Base-by-base conservation (phyloP, 1,140 invertebrate species). In the Heliconius melpomene region DNA sequence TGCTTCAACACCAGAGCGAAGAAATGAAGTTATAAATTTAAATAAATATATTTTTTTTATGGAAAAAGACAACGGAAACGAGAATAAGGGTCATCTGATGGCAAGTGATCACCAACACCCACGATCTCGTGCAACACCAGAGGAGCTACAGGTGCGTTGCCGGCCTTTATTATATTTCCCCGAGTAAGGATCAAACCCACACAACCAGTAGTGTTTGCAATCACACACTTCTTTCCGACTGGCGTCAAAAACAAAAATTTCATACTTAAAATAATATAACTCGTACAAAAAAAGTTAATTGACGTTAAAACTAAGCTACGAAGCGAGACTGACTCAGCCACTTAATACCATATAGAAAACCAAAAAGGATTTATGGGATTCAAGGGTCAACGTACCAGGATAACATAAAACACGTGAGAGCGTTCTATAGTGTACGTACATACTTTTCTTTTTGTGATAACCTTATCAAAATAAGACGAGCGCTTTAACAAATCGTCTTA, bases 401-500 rank as follows among this genome's bases (percentile, higher is more conserved):
- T 73, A 72, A 74, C 79, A 77, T 72, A 72, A 78, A 77, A 77
- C 79, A 80, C 75, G 79, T 80, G 79, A 80, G 79, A 80, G 79
- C 79, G 75, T 71, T 73, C 66, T 73, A 73, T 72, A 38, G 73
- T 54, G 32, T 7, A 66, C 50, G 50, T 70, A 77, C 38, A 77
- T 60, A 74, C 52, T 80, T 72, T 50, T 80, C 79, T 77, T 80
- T 80, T 80, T 80, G 36, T 80, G 79, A 80, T 80, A 80, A 60
- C 75, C 66, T 77, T 77, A 77, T 77, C 76, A 77, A 77, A 77
- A 77, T 72, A 77, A 77, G 66, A 74, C 40, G 36, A 50, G 71
- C 70, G 38, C 18, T 72, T 52, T 13, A 80, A 80, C 79, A 80
- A 80, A 80, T 80, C 75, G 79, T 75, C 75, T 72, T 36, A 3